phyloP scores from a whole-genome alignment of 2,797 vertebrate genomes.

The Vespertilio murinus region DNA sequence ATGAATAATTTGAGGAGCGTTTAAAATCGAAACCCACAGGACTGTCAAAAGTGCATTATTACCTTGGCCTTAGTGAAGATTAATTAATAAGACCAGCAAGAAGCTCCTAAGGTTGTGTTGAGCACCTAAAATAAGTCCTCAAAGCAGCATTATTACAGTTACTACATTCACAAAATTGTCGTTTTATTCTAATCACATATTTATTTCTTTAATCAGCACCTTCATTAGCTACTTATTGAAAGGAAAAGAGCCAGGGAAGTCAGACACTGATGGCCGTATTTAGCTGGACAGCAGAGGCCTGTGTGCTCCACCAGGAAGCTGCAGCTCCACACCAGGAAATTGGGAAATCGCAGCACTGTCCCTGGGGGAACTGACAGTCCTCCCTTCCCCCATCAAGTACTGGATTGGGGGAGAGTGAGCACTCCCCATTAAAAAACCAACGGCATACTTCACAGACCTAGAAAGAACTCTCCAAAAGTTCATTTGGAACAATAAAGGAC shows the following conservation, averaged over 20 bases:
- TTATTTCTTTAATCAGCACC: slow-evolving; percentile 5
- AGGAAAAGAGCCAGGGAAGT: not conserved
- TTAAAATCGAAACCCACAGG: not conserved
- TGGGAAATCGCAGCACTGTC: not conserved
- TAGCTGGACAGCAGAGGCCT: too few species aligned
- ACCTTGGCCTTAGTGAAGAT: not conserved
- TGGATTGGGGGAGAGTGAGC: not conserved
- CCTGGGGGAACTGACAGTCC: not conserved
- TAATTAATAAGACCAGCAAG: not conserved
- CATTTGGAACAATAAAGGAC: too few species aligned
- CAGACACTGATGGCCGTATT: too few species aligned
- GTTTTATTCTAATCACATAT: not conserved
- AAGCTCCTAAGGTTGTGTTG: not conserved
- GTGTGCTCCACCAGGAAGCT: too few species aligned
- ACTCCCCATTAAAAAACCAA: too few species aligned
- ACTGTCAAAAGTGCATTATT: not conserved
- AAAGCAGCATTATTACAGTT: not conserved
- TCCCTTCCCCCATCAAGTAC: not conserved
- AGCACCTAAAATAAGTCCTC: not conserved
- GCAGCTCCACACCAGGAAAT: too few species aligned
- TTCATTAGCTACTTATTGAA: not conserved
- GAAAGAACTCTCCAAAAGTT: too few species aligned
- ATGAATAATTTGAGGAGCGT: slow-evolving; percentile 11
- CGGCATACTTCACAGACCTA: too few species aligned
- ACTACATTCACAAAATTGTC: not conserved